Percentiles rank a stretch among this genome's conserved stretches.
Conservation (phyloP, 1,140 invertebrate species). For the Vanessa atalanta region DNA sequence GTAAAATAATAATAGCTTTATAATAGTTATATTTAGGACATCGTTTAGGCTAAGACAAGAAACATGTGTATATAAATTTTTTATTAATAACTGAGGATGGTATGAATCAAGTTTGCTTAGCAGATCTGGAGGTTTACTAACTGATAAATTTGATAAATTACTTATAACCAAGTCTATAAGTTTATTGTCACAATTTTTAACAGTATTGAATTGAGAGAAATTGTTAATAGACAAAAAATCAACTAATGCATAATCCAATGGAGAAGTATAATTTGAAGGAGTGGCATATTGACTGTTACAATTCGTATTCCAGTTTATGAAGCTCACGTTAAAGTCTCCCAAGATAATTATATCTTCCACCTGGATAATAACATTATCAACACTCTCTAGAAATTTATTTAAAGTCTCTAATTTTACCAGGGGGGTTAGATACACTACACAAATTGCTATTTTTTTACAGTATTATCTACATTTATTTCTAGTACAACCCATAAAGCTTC, state of each 20-base stretch:
- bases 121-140: constrained; percentile 6
- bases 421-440: constrained; percentile 7
- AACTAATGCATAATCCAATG: constrained; percentile 12
- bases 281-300: constrained; percentile 1
- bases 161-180: constrained; percentile 26
- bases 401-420: constrained; percentile 3
- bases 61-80: background rate
- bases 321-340: constrained; percentile 29
- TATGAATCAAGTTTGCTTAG: constrained; percentile 20
- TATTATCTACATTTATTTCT: constrained; percentile 6
- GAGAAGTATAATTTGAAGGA: constrained; percentile 21
- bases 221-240: constrained; percentile 5
- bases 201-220: background rate
- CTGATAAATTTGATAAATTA: constrained; percentile 1
- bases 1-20: constrained; percentile 22
- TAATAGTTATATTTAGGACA: constrained; percentile 15
- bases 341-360: constrained; percentile 16
- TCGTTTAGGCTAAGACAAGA: constrained; percentile 4
- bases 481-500: constrained; percentile 21
- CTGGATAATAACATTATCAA: constrained; percentile 4
- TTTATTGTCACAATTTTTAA: constrained; percentile 17
- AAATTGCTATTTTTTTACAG: constrained; percentile 11
- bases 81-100: constrained; percentile 21
- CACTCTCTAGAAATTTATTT: background rate
- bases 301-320: constrained; percentile 20